Percentiles rank a stretch among this genome's conserved stretches.
These are phyloP conservation scores for Scolopax rusticola DNA, from an alignment of 2,797 vertebrate genomes.

Conservation along the genomic window DNA sequence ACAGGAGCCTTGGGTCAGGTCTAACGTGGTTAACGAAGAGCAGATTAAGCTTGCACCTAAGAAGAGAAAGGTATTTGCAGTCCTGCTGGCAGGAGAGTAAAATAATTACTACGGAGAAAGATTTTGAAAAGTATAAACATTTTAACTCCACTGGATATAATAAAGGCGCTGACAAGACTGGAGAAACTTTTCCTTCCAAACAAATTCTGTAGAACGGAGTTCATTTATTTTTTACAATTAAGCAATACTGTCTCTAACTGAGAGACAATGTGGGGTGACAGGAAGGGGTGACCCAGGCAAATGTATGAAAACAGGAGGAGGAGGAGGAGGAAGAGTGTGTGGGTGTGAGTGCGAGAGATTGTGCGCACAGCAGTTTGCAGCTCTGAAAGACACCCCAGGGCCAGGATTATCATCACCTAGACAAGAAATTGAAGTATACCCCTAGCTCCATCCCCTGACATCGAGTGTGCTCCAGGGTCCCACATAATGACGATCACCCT, in stretches of 20 bases:
- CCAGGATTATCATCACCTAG: background rate
- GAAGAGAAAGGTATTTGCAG: background rate
- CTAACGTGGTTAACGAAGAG: background rate
- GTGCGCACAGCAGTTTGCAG: background rate
- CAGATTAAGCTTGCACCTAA: background rate
- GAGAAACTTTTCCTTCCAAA: background rate
- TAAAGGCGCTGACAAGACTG: background rate
- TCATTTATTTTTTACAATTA: background rate
- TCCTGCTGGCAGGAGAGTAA: background rate
- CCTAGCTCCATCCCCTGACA: background rate
- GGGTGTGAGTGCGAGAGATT: background rate
- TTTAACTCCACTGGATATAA: background rate
- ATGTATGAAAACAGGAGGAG: background rate
- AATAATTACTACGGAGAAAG: slow-evolving; percentile 21
- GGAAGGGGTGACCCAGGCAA: background rate
- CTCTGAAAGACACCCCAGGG: background rate
- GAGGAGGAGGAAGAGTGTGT: background rate
- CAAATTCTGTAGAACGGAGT: background rate
- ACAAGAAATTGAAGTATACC: background rate
- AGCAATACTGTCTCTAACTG: background rate
- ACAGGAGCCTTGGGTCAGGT: background rate
- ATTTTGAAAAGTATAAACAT: background rate
- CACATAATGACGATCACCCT: background rate
- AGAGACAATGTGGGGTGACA: background rate
- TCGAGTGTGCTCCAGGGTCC: background rate